Percentiles rank a stretch among this genome's conserved stretches.
phyloP scores from a whole-genome alignment of 2,797 vertebrate species.

The Chromis chromis region DNA sequence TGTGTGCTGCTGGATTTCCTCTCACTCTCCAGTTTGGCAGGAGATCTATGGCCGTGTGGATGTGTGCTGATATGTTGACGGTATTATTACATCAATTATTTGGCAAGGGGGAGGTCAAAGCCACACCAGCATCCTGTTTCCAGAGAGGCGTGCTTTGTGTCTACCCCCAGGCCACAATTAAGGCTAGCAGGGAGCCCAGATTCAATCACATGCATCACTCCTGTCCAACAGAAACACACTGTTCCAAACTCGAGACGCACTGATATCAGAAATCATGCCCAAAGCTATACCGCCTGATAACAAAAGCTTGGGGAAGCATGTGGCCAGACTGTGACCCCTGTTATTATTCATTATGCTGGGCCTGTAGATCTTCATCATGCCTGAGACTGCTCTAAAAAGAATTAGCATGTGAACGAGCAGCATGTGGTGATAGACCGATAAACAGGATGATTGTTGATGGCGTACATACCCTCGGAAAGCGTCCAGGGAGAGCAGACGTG shows the following conservation, averaged over 20 bases:
- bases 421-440: slow-evolving; percentile 66
- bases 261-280: slow-evolving; percentile 83
- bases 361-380: slow-evolving; percentile 75
- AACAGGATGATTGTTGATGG: slow-evolving; percentile 52
- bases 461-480: slow-evolving; percentile 84
- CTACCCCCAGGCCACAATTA: slow-evolving; percentile 86
- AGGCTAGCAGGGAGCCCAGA: slow-evolving; percentile 83
- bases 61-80: slow-evolving; percentile 87
- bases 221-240: slow-evolving; percentile 87
- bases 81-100: slow-evolving; percentile 89
- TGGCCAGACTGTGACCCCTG: slow-evolving; percentile 86
- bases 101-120: slow-evolving; percentile 84
- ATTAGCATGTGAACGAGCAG: slow-evolving; percentile 62
- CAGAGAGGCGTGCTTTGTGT: slow-evolving; percentile 84
- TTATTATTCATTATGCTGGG: slow-evolving; percentile 78
- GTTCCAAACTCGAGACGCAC: slow-evolving; percentile 73
- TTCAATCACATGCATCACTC: slow-evolving; percentile 88
- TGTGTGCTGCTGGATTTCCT: slow-evolving; percentile 71
- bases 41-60: slow-evolving; percentile 82
- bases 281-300: slow-evolving; percentile 79
- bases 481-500: slow-evolving; percentile 84
- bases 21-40: slow-evolving; percentile 66
- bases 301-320: slow-evolving; percentile 78
- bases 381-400: slow-evolving; percentile 68
- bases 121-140: slow-evolving; percentile 87